Evolutionary conservation across 2,888 invertebrate species (phyloP).

Genomic region (Cataglyphis livida): DNA sequence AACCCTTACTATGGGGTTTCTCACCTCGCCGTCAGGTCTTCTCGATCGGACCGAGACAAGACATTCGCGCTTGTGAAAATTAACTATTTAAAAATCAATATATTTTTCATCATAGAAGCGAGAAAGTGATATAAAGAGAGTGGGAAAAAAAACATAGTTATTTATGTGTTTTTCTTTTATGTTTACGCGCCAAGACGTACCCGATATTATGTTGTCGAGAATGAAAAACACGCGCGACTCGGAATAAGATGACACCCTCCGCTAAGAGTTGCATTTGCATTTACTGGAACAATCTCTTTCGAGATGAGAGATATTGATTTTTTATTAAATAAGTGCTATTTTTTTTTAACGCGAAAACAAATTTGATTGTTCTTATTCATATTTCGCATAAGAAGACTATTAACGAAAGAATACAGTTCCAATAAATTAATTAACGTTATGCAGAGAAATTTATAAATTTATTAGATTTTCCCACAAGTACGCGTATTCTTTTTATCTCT

Average conservation of each 20-base stretch:
- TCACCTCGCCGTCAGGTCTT: background rate
- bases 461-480: background rate
- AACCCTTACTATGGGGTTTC: slow-evolving; percentile 16
- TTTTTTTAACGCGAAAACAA: background rate
- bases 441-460: background rate
- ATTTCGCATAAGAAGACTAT: background rate
- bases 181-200: slow-evolving; percentile 69
- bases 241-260: slow-evolving; percentile 31
- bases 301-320: slow-evolving; percentile 6
- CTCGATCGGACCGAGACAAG: background rate
- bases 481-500: slow-evolving; percentile 5
- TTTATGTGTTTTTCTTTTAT: background rate
- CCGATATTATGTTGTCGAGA: slow-evolving; percentile 54
- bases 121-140: background rate
- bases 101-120: slow-evolving; percentile 41
- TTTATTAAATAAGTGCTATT: background rate
- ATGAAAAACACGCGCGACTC: slow-evolving; percentile 29
- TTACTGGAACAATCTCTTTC: background rate
- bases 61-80: slow-evolving; percentile 15
- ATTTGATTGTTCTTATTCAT: background rate
- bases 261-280: slow-evolving; percentile 4
- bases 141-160: background rate
- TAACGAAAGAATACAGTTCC: background rate
- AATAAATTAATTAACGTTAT: background rate
- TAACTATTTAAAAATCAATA: slow-evolving; percentile 7